Evolutionary conservation across 2,113 vertebrate genomes (phyloP), one percentile per base, ranked within the genome.

Genomic region (Paedocypris sp.): DNA sequence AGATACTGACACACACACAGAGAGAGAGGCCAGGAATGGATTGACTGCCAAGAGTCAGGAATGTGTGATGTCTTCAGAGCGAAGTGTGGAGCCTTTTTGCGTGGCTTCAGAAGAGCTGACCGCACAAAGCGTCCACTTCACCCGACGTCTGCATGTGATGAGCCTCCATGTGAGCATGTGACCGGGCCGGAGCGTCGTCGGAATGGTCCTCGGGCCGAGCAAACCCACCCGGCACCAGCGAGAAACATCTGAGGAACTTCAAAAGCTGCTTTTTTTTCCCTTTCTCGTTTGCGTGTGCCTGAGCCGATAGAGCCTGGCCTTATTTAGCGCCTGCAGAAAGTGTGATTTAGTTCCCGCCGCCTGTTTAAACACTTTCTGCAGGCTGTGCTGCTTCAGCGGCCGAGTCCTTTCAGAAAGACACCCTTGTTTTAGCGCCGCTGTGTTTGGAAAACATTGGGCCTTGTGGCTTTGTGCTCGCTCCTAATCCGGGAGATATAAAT

Each of bases 41-140:
- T 77, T 70, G 52, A 73, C 83, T 90, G 88, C 88, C 89, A 87
- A 88, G 82, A 85, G 79, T 18, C 68, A 86, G 84, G 87, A 87
- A 90, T 90, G 85, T 83, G 82, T 84, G 84, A 84, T 88, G 81
- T 85, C 82, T 85, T 41, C 82, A 85, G 84, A 87, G 84, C 75
- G 23, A 75, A 70, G 71, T 64, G 68, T 73, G 61, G 69, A 79
- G 75, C 78, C 81, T 80, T 71, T 69, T 80, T 71, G 69, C 80
- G 62, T 84, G 86, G 82, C 78, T 84, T 83, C 56, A 50, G 29
- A 15, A 60, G 48, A 26, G 62, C 54, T 15, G 65, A 62, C 38
- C 59, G 58, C 41, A 70, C 28, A 49, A 66, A 54, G 64, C 7
- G 9, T 19, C 28, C 48, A 62, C 60, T 48, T 71, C 60, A 38